Base-by-base conservation (phyloP, 1,140 invertebrate genomes). In the Rhopalosiphum padi region DNA sequence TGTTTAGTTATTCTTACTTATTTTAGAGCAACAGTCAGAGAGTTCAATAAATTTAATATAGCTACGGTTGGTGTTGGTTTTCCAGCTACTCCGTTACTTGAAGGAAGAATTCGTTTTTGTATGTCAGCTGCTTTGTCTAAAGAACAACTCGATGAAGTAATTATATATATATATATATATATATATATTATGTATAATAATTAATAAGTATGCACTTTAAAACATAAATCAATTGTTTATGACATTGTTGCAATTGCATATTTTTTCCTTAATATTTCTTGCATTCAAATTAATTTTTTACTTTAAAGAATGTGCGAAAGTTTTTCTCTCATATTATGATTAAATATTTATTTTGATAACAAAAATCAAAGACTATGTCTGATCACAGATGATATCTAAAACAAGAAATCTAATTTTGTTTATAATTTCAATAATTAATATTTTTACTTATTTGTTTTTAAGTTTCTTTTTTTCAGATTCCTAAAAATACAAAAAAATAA, bases 21-120 rank as follows among this genome's bases (percentile, higher is more conserved):
- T 95, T 95, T 93, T 95, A 98, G 98, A 35, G 96, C 96, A 93
- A 98, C 99, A 94, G 98, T 99, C 93, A 96, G 99, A 94, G 97
- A 97, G 94, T 96, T 99, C 94, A 97, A 97, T 91, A 96, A 96
- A 94, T 96, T 97, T 93, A 97, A 98, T 90, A 97, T 99, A 93
- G 99, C 99, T 41, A 97, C 97, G 23, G 99, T 99, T 9, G 99
- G 99, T 93, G 99, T 99, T 93, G 99, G 99, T 93, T 99, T 99
- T 96, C 99, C 99, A 91, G 99, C 99, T 53, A 99, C 99, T n/a
- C 98, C 98, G 85, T 96, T 99, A 92, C 98, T 98, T 96, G 97
- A 98, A 96, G 98, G 98, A 41, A 96, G 99, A 95, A 99, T 99
- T 94, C 96, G 99, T 94, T 99, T 99, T 95, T 99, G 99, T 95